Evolutionary conservation across 2,113 vertebrate species (phyloP), one percentile per base, ranked within the genome.

Genomic region (Myocastor coypus): DNA sequence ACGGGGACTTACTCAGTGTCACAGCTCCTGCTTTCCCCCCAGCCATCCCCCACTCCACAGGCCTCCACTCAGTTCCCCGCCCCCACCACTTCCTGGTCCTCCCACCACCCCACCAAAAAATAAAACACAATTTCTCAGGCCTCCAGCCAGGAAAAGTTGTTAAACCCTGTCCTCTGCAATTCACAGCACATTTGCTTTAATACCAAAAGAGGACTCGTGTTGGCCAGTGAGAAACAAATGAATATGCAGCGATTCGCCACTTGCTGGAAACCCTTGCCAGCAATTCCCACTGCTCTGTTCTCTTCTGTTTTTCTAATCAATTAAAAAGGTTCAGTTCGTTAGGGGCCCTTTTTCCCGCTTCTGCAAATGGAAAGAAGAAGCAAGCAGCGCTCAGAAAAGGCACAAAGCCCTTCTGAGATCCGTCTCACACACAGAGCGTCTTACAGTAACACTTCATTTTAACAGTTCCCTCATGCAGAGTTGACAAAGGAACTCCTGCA

Each of bases 391-490:
- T 26, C 97, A 78, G 95, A 97, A 95, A 98, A 98, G 96, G 96
- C 97, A 81, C 97, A 63, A 57, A 46, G 88, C 98, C 97, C 96
- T 98, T 98, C 98, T 98, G 98, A 98, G 98, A 98, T 98, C 97
- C 87, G 96, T 97, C 98, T 97, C 96, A 97, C 97, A 97, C 97
- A 92, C 81, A 86, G 92, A 92, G 94, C 91, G 96, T 96, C 98
- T 98, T 98, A 98, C 98, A 98, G 98, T 98, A 98, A 98, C 98
- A 98, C 98, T 99, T 97, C 92, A 93, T 96, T 98, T 97, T 98
- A 98, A 98, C 97, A 97, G 97, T 75, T 95, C 95, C 98, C 98
- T 98, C 98, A 98, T 97, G 98, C 97, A 97, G 97, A 98, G 97
- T 87, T 98, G 98, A 98, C 98, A 97, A 94, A 92, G 97, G 94